A percentile compares a stretch with the other conserved stretches of the same genome.
Evolutionary conservation across 2,888 invertebrate genomes (phyloP).

Genomic region (Drosophila austrosaltans): DNA sequence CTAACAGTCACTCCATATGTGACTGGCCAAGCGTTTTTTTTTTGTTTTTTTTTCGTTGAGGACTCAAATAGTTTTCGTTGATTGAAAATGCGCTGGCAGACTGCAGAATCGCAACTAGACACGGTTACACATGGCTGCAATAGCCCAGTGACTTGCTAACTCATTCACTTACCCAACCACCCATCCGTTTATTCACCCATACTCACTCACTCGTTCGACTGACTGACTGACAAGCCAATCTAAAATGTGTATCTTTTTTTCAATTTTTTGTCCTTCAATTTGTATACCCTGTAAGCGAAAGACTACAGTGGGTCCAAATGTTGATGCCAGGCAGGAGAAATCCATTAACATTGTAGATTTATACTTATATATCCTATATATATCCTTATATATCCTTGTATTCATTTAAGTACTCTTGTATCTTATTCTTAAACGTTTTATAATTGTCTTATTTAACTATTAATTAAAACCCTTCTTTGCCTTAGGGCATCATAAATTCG

Average conservation of each 20-base stretch:
- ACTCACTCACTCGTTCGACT: slow-evolving; percentile 5
- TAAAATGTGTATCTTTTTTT: slow-evolving; percentile 57
- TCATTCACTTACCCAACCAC: neutral
- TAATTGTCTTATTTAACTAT: too few relatives aligned
- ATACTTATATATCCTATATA: too few relatives aligned
- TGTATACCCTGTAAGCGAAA: slow-evolving; percentile 30
- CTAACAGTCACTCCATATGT: neutral
- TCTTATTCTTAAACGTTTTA: too few relatives aligned
- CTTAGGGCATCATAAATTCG: too few relatives aligned
- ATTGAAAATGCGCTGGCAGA: slow-evolving; percentile 51
- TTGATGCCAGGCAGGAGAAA: too few relatives aligned
- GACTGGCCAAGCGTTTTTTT: slow-evolving; percentile 35
- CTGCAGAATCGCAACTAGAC: slow-evolving; percentile 45
- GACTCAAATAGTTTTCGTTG: slow-evolving; percentile 53
- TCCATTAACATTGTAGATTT: too few relatives aligned
- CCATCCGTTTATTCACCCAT: neutral
- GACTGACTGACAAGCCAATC: slow-evolving; percentile 70
- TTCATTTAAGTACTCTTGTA: too few relatives aligned
- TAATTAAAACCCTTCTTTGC: too few relatives aligned
- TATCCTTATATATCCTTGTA: too few relatives aligned
- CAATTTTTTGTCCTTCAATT: slow-evolving; percentile 19
- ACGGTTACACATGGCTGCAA: slow-evolving; percentile 70
- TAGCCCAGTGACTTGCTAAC: slow-evolving; percentile 36
- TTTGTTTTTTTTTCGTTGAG: neutral
- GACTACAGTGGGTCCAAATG: neutral